Conservation (phyloP, 2,113 vertebrate species). For the Macaca mulatta region DNA sequence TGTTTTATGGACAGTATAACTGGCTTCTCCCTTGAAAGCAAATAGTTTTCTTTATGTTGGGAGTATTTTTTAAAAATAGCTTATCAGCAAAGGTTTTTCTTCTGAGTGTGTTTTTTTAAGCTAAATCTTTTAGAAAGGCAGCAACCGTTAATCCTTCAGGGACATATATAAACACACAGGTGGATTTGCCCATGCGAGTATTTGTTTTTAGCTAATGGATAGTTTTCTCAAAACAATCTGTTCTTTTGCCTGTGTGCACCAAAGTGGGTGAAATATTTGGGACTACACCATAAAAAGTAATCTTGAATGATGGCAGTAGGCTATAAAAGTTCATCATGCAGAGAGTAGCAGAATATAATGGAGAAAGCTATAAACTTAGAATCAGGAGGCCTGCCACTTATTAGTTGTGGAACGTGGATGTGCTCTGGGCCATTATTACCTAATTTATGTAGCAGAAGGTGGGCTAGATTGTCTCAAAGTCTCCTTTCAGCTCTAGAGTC, state of each 20-base stretch:
- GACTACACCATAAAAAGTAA: not conserved
- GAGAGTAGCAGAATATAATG: not conserved
- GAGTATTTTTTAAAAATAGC: not conserved
- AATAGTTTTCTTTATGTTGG: not conserved
- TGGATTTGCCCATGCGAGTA: slow-evolving; percentile 50
- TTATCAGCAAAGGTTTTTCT: not conserved
- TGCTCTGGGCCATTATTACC: not conserved
- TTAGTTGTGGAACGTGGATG: not conserved
- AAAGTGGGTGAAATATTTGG: not conserved
- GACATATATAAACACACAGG: slow-evolving; percentile 27
- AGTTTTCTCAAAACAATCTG: slow-evolving; percentile 49
- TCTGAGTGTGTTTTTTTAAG: not conserved
- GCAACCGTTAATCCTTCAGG: not conserved
- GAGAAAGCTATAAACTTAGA: not conserved
- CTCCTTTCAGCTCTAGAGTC: not conserved
- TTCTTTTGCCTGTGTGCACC: not conserved
- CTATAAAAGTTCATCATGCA: not conserved
- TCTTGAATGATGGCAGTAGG: not conserved
- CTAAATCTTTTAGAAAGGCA: not conserved
- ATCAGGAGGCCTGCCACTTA: not conserved
- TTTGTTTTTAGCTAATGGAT: not conserved
- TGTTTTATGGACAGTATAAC: not conserved
- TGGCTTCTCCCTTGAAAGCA: not conserved
- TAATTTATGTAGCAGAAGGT: not conserved
- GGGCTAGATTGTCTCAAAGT: not conserved